A percentile compares a stretch with the other conserved stretches of the same genome.
Conservation (phyloP, 2,888 invertebrate species). For the Erebia ligea region DNA sequence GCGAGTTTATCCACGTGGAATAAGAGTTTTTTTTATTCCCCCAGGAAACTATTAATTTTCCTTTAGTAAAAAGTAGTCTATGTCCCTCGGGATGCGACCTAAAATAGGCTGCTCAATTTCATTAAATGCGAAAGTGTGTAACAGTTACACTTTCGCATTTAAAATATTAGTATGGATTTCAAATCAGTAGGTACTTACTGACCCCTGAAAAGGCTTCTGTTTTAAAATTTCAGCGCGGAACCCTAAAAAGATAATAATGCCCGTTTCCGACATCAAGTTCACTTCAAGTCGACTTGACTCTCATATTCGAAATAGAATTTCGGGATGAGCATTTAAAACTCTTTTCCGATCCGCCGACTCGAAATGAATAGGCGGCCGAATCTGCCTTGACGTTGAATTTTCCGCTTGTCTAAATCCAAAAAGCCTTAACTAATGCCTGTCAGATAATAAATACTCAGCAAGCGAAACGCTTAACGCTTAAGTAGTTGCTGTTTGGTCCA, state of each 20-base stretch:
- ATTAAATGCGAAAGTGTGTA: too few relatives aligned
- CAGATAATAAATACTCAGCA: slow-evolving; percentile 41
- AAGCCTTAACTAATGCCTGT: slow-evolving; percentile 40
- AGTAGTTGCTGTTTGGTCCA: neutral
- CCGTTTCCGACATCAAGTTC: slow-evolving; percentile 13
- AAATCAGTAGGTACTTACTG: too few relatives aligned
- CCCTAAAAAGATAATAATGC: slow-evolving; percentile 17
- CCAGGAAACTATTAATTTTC: too few relatives aligned
- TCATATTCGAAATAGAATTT: slow-evolving; percentile 34
- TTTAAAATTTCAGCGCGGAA: too few relatives aligned
- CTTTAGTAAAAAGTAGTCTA: too few relatives aligned
- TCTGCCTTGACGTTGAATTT: slow-evolving; percentile 43
- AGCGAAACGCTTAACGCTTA: slow-evolving; percentile 14
- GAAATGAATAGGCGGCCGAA: slow-evolving; percentile 40
- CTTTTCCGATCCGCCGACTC: slow-evolving; percentile 40
- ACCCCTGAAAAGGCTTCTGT: too few relatives aligned
- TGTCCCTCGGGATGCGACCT: too few relatives aligned
- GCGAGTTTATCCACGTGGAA: too few relatives aligned
- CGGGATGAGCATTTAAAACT: slow-evolving; percentile 43
- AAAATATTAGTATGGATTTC: too few relatives aligned
- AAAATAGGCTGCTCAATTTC: too few relatives aligned
- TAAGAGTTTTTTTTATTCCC: too few relatives aligned
- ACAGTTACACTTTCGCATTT: too few relatives aligned
- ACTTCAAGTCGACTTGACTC: slow-evolving; percentile 34
- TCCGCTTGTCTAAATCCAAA: slow-evolving; percentile 42